Percentiles rank a stretch among this genome's conserved stretches.
These are phyloP conservation scores for Flexamia atlantica DNA, from an alignment of 2,888 invertebrate genomes.

Conservation along the genomic window DNA sequence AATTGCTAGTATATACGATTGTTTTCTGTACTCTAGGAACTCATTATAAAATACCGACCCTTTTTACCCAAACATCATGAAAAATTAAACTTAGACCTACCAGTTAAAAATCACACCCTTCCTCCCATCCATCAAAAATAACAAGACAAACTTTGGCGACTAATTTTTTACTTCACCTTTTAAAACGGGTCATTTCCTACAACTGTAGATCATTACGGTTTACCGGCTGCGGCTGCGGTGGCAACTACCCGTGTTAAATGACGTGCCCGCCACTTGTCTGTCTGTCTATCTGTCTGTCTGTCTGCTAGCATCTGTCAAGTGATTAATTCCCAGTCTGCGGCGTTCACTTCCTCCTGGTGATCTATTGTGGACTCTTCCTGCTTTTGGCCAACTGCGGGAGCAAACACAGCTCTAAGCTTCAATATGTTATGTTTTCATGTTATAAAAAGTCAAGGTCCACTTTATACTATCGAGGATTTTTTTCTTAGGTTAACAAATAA, in stretches of 20 bases:
- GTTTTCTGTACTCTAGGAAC: too few relatives aligned
- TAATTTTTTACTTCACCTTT: conserved; percentile 21
- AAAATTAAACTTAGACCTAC: too few relatives aligned
- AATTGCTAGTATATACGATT: too few relatives aligned
- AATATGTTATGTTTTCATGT: too few relatives aligned
- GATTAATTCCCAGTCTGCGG: background rate
- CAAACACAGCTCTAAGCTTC: background rate
- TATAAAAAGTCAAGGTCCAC: too few relatives aligned
- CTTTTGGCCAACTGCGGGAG: background rate
- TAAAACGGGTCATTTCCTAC: conserved; percentile 26
- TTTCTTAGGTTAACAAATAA: too few relatives aligned
- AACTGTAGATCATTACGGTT: conserved; percentile 28
- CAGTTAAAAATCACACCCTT: too few relatives aligned
- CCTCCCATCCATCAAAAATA: conserved; percentile 60
- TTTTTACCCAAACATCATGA: too few relatives aligned
- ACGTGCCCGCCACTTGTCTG: conserved; percentile 8
- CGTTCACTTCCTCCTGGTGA: background rate
- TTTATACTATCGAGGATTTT: too few relatives aligned
- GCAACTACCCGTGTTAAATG: conserved; percentile 31
- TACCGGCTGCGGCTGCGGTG: background rate
- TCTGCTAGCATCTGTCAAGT: conserved; percentile 28
- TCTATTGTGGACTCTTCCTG: conserved; percentile 5
- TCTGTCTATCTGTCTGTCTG: conserved; percentile 4
- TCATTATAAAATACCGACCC: too few relatives aligned
- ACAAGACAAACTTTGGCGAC: background rate